Percentiles rank a stretch among this genome's conserved stretches.
Evolutionary conservation across 2,113 vertebrate genomes (phyloP).

Genomic region (Aspiorhynchus laticeps): DNA sequence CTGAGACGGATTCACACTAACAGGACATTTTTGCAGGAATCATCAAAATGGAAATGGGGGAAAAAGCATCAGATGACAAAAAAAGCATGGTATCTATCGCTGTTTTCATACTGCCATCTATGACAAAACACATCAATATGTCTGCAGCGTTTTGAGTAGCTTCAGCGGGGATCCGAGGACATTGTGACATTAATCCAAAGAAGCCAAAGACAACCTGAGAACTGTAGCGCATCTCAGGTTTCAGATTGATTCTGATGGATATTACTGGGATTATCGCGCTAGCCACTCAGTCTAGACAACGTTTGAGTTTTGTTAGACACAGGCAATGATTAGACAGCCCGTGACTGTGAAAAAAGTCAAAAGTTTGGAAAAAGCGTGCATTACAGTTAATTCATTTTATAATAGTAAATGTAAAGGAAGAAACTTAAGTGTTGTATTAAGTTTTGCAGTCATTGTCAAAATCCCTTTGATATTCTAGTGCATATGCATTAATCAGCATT

Average conservation of each 20-base stretch:
- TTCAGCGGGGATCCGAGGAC: slow-evolving; percentile 1
- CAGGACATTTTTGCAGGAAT: neutral
- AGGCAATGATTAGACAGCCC: slow-evolving; percentile 18
- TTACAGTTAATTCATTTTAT: neutral
- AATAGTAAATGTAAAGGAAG: neutral
- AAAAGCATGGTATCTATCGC: neutral
- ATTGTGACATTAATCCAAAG: slow-evolving; percentile 40
- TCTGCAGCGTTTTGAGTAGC: neutral
- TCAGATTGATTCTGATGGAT: slow-evolving; percentile 35
- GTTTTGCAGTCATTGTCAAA: neutral
- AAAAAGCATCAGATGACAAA: too few species aligned
- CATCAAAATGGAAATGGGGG: neutral
- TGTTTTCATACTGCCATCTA: neutral
- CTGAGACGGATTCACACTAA: neutral
- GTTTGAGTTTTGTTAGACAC: neutral
- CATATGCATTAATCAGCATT: neutral
- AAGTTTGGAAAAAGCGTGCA: neutral
- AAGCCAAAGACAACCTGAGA: slow-evolving; percentile 16
- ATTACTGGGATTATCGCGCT: slow-evolving; percentile 14
- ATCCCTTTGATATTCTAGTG: neutral
- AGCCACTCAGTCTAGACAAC: slow-evolving; percentile 50
- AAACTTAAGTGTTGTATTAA: neutral
- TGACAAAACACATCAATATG: neutral
- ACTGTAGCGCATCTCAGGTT: slow-evolving; percentile 3
- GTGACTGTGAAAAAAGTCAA: neutral